phyloP scores from a whole-genome alignment of 2,113 vertebrate genomes.

The Raja brachyura region DNA sequence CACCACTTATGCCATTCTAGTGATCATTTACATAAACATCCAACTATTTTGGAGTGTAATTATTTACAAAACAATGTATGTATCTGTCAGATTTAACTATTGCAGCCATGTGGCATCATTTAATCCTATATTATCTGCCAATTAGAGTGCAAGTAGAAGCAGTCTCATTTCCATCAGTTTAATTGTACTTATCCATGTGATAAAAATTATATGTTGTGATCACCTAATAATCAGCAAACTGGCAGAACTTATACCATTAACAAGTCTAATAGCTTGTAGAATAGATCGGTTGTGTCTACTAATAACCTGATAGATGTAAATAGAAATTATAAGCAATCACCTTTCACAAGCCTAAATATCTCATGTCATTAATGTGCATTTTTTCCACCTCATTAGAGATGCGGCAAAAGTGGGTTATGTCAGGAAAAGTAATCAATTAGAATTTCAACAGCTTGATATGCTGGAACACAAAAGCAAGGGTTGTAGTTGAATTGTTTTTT shows the following conservation, averaged over 20 bases:
- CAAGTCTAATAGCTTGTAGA: conserved; percentile 73
- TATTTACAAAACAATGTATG: not conserved
- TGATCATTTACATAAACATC: not conserved
- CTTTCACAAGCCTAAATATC: conserved; percentile 82
- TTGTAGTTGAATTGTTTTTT: conserved; percentile 53
- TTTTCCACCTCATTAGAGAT: conserved; percentile 75
- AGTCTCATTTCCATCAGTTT: conserved; percentile 1
- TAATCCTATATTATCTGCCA: conserved; percentile 22
- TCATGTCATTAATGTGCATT: conserved; percentile 71
- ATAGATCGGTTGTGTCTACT: conserved; percentile 80
- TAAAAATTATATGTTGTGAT: conserved; percentile 45
- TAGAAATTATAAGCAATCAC: conserved; percentile 91
- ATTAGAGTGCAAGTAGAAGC: not conserved
- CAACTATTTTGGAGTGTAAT: conserved; percentile 8
- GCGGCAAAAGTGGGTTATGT: conserved; percentile 53
- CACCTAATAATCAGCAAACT: conserved; percentile 60
- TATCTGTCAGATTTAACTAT: conserved; percentile 4
- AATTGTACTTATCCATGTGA: not conserved
- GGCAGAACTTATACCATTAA: conserved; percentile 65
- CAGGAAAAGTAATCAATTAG: conserved; percentile 53
- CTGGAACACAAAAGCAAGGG: conserved; percentile 48
- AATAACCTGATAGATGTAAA: conserved; percentile 82
- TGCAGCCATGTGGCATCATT: not conserved
- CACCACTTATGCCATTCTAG: not conserved
- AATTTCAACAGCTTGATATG: conserved; percentile 66